Base-by-base conservation (phyloP, 2,888 invertebrate species). In the Liodrosophila aerea region DNA sequence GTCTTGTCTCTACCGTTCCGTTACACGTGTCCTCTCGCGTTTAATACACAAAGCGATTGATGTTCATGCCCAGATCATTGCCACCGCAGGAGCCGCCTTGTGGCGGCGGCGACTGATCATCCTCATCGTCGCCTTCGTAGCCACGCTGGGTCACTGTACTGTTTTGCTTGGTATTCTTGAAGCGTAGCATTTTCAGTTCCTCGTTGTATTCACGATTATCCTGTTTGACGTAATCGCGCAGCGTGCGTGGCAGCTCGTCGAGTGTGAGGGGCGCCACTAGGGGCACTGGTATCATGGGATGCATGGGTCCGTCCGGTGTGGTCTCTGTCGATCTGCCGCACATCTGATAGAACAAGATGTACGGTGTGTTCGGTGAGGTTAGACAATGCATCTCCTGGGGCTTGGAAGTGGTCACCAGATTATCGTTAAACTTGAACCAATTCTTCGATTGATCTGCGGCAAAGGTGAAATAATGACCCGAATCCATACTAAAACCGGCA, bases 391-490 rank as follows among this genome's bases (percentile, higher is more conserved):
- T 90, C 51, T 94, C 93, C 0, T 91, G 90, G 5, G 93, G 91
- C 7, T 92, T 91, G 9, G 93, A 92, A 34, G 89, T 88, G 0
- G 92, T 92, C 0, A 97, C 95, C n/a, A 92, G 90, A 60, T 93
- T 94, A 78, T 97, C 97, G 85, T 96, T 96, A 86, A 95, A 96
- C 85, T 94, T 92, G 87, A 93, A 94, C 97, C 97, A 97, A 89
- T 88, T 87, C 64, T 88, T 90, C 1, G 75, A 76, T 41, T 82
- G 90, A 85, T 95, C 95, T 30, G 93, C 92, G 0, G 95, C 96
- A 59, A 95, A 93, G 0, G 96, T 96, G 88, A 95, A 96, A 88
- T 97, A 97, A 87, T 97, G 97, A 0, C 97, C 97, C 0, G 95
- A 94, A 86, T 97, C 95, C 67, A 96, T 93, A 46, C 94, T 95